A percentile compares a stretch with the other conserved stretches of the same genome.
These are phyloP conservation scores for Pogona vitticeps DNA, from an alignment of 2,113 vertebrate species.

Conservation along the genomic window DNA sequence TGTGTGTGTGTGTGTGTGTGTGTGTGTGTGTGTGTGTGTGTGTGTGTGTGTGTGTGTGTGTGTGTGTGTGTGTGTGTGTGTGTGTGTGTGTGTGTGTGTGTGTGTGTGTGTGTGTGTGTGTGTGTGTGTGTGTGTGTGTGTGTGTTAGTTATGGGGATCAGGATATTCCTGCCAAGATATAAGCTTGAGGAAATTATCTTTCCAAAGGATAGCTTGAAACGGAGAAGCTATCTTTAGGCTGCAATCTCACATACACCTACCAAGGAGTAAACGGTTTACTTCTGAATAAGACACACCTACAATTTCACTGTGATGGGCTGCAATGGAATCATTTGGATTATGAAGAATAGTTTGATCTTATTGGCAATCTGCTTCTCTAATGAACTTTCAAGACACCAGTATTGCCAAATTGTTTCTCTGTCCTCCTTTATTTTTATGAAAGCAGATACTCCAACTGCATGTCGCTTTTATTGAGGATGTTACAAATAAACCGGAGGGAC, in stretches of 20 bases:
- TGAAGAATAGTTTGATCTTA: not conserved
- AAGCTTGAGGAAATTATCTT: not conserved
- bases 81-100: no score
- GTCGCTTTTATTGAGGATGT: not conserved
- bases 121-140: no score
- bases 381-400: not conserved
- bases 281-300: not conserved
- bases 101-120: no score
- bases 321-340: not conserved
- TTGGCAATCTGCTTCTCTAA: not conserved
- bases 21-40: no score
- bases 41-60: no score
- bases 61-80: no score
- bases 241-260: not conserved
- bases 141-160: conserved; percentile 5
- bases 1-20: no score
- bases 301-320: not conserved
- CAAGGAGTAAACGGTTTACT: not conserved
- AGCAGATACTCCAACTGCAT: not conserved
- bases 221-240: not conserved
- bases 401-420: not conserved
- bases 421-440: not conserved
- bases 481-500: not conserved
- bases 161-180: conserved; percentile 33
- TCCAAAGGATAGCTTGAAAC: not conserved